A percentile compares a stretch with the other conserved stretches of the same genome.
Evolutionary conservation across 2,888 invertebrate species (phyloP).

Genomic region (Drosophila tanythrix): DNA sequence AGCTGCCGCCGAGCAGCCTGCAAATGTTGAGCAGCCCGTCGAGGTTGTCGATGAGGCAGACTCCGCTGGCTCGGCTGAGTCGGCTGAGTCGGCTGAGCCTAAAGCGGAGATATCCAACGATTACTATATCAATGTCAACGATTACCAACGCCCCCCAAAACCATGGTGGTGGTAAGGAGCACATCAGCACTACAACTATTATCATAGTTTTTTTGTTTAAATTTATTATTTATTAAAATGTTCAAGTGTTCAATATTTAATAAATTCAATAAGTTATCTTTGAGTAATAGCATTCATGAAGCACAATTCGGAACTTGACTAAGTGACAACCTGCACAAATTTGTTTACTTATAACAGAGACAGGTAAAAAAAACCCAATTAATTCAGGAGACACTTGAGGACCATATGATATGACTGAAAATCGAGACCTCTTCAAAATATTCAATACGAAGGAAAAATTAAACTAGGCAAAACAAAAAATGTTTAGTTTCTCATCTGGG

Average conservation of each 20-base stretch:
- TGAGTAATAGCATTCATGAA: background rate
- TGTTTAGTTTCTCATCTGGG: background rate
- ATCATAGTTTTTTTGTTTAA: background rate
- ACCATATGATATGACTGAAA: no score
- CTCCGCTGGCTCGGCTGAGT: constrained; percentile 12
- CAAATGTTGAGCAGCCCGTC: constrained; percentile 1
- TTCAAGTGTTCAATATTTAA: constrained; percentile 12
- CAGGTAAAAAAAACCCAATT: no score
- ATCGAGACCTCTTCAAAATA: no score
- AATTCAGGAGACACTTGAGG: no score
- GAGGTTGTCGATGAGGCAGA: constrained; percentile 24
- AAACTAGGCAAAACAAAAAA: no score
- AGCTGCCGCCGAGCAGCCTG: background rate
- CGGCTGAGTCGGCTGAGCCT: constrained; percentile 12
- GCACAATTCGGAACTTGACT: background rate
- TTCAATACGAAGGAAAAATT: background rate
- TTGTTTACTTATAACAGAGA: no score
- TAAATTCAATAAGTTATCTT: background rate
- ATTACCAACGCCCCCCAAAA: constrained; percentile 17
- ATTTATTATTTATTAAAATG: constrained; percentile 36
- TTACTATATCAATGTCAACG: constrained; percentile 46
- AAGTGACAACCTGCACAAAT: background rate
- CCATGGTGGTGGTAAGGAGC: constrained; percentile 49
- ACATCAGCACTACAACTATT: background rate
- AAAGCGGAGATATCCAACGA: constrained; percentile 17